phyloP scores from a whole-genome alignment of 2,113 vertebrate genomes.

The Corythornis cristatus region DNA sequence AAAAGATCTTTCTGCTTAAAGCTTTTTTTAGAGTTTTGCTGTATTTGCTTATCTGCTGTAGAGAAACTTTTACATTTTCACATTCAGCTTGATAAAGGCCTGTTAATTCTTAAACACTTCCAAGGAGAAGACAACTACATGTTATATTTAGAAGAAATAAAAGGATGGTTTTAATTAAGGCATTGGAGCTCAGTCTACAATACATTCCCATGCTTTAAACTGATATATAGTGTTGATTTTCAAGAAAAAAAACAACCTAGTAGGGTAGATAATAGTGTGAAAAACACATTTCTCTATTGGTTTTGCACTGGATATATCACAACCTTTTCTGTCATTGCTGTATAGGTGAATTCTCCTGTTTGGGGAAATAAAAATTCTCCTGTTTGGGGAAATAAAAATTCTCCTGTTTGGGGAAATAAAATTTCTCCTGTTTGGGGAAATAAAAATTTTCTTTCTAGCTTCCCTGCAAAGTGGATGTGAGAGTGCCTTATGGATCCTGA shows the following conservation, averaged over 20 bases:
- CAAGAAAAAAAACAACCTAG: background rate
- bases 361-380: background rate
- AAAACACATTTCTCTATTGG: background rate
- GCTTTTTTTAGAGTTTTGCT: background rate
- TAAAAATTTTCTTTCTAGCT: background rate
- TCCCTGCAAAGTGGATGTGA: background rate
- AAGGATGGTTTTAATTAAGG: background rate
- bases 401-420: background rate
- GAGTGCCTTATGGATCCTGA: background rate
- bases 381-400: background rate
- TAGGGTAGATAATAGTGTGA: background rate
- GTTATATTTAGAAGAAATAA: background rate
- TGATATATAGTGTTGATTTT: background rate
- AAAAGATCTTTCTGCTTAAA: background rate
- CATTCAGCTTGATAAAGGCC: background rate
- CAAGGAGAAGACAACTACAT: background rate
- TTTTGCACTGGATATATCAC: background rate
- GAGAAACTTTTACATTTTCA: background rate
- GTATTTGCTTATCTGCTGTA: background rate
- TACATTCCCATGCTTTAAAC: background rate
- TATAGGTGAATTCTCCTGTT: background rate
- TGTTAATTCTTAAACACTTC: background rate
- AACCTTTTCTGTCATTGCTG: background rate
- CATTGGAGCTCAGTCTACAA: background rate
- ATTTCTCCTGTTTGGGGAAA: background rate